Evolutionary conservation across 1,140 invertebrate species (phyloP), one percentile per base, ranked within the genome.

Genomic region (Drosophila melanogaster): DNA sequence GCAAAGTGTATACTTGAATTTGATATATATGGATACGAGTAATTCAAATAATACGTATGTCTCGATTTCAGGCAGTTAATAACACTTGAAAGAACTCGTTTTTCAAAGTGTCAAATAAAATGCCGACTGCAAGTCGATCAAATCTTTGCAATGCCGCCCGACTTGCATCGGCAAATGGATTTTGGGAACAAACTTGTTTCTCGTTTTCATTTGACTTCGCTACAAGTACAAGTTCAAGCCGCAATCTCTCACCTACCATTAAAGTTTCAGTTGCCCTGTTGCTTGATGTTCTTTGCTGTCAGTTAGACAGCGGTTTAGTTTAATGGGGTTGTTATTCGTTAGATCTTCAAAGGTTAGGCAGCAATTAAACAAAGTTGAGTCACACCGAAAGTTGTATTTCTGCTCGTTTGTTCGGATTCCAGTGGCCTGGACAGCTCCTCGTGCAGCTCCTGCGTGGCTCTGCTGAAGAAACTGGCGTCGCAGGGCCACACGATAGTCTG

Each of bases 341-440:
- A n/a, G 24, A 33, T 65, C 6, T 49, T 15, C 19, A 70, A 38
- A 56, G 40, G 64, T 66, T 53, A 53, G n/a, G n/a, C 30, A 10
- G 40, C 24, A 37, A 69, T 70, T 56, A 35, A 69, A 19, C 19
- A 10, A 11, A 7, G 62, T 55, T 70, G 50, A 56, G 15, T 70
- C 41, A 69, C 8, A 10, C 3, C 11, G 24, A 24, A 40, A 30
- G 12, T 38, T 51, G 41, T 65, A 26, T 44, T 22, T 33, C 11
- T 17, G 2, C 4, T 17, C 22, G 14, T n/a, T 22, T 19, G 1
- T 51, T 24, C 24, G 12, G 2, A 81, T 93, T 92, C 22, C 86
- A 98, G 97, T 79, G 97, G 97, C 30, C 92, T 98, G 62, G 97
- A 98, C 92, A 97, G 96, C 79, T 95, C 96, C 5, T 95, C 96